Evolutionary conservation across 2,113 vertebrate species (phyloP).

Genomic region (Anoplopoma fimbria): DNA sequence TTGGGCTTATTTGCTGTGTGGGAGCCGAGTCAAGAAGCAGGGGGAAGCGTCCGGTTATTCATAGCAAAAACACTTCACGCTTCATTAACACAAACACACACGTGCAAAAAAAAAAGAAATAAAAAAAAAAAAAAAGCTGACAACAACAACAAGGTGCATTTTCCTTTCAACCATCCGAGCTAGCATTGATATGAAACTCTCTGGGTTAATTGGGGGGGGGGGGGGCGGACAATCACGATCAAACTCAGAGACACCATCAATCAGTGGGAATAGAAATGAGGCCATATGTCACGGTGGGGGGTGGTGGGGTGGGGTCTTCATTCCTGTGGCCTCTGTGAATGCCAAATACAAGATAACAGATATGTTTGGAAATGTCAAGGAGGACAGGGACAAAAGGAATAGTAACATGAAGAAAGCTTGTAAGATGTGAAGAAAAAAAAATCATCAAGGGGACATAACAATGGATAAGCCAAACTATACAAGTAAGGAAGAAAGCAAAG

Average conservation of each 20-base stretch:
- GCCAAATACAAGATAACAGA: conserved; percentile 52
- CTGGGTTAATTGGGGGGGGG: not conserved
- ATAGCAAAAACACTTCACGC: not conserved
- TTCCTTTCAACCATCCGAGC: not conserved
- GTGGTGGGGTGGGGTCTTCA: conserved; percentile 19
- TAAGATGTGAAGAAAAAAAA: conserved; percentile 8
- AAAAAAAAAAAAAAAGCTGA: too few species aligned
- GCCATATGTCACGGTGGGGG: conserved; percentile 29
- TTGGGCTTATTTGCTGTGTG: conserved; percentile 53
- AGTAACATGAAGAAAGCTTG: conserved; percentile 1
- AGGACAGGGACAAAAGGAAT: conserved; percentile 19
- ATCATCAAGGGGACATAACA: conserved; percentile 38
- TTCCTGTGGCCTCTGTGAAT: conserved; percentile 37
- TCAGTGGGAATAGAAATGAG: conserved; percentile 14
- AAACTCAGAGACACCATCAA: conserved; percentile 5
- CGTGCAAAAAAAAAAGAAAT: not conserved
- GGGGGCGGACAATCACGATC: not conserved
- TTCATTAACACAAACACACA: conserved; percentile 10
- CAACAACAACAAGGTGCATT: not conserved
- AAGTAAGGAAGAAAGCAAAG: not conserved
- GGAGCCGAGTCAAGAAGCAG: conserved; percentile 36
- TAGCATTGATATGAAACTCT: conserved; percentile 15
- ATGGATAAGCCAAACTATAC: conserved; percentile 19
- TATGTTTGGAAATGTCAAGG: conserved; percentile 44
- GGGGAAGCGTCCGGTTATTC: conserved; percentile 36